phyloP scores from a whole-genome alignment of 30 jellyfish, hydroid and myxozoan species.

The Haliclystus octoradiatus region DNA sequence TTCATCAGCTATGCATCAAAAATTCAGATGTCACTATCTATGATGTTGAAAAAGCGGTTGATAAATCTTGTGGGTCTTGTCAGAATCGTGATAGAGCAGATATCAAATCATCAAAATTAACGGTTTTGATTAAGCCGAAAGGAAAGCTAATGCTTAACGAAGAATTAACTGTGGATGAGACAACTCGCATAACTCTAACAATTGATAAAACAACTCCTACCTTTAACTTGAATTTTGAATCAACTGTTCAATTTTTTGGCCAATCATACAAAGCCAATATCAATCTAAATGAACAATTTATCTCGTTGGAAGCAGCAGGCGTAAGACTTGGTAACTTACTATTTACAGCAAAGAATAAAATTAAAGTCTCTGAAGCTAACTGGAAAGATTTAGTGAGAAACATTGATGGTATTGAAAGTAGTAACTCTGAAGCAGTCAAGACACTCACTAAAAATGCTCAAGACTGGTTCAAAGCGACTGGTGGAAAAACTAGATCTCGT shows the following conservation, averaged over 20 bases:
- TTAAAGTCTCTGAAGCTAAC: neutral
- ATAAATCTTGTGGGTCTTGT: neutral
- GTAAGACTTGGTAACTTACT: neutral
- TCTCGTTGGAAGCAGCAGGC: neutral
- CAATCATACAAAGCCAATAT: neutral
- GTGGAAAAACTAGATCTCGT: neutral
- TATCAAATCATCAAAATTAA: neutral
- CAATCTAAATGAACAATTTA: neutral
- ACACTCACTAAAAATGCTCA: neutral
- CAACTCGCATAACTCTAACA: no score
- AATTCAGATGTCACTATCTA: neutral
- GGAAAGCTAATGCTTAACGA: neutral
- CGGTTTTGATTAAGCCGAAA: neutral
- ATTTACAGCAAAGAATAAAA: neutral
- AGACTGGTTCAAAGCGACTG: neutral
- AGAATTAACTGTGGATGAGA: neutral
- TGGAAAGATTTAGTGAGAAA: neutral
- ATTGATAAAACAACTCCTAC: neutral
- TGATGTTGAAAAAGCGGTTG: slow-evolving; percentile 7
- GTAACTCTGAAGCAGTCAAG: neutral
- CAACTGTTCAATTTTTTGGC: neutral
- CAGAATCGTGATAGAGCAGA: neutral
- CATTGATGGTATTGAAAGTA: neutral
- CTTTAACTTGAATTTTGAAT: neutral
- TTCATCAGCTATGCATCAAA: slow-evolving; percentile 15